phyloP scores from a whole-genome alignment of 2,888 invertebrate species.

The Campoletis raptor region DNA sequence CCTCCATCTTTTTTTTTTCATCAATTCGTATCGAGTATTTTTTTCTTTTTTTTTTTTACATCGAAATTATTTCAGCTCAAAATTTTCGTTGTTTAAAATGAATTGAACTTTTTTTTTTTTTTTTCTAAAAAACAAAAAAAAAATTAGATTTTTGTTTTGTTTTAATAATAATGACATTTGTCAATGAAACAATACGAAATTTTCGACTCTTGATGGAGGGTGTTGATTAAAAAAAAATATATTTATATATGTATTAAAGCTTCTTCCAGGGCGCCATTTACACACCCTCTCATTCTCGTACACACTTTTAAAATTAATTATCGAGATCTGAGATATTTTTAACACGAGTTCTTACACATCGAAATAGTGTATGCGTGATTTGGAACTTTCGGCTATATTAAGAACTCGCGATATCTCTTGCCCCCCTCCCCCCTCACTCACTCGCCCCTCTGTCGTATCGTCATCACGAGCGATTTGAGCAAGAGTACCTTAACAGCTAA shows the following conservation, averaged over 20 bases:
- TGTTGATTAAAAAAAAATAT: constrained; percentile 8
- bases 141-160: neutral
- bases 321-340: constrained; percentile 30
- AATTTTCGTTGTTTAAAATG: no score
- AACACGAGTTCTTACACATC: constrained; percentile 19
- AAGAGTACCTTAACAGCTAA: constrained; percentile 70
- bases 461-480: constrained; percentile 70
- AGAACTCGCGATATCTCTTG: constrained; percentile 67
- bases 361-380: constrained; percentile 46
- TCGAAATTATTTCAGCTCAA: neutral
- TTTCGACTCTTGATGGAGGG: constrained; percentile 37
- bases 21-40: neutral
- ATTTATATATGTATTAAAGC: constrained; percentile 54
- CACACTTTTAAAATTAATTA: constrained; percentile 23
- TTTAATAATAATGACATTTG: constrained; percentile 25
- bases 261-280: constrained; percentile 30
- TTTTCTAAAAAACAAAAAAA: neutral
- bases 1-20: neutral
- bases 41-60: constrained; percentile 5
- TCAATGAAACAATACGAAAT: constrained; percentile 45
- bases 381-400: constrained; percentile 61
- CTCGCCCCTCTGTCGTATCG: constrained; percentile 51
- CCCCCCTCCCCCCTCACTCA: neutral
- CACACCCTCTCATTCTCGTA: neutral
- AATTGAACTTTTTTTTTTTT: neutral